Conservation (phyloP, 2,797 vertebrate genomes). For the Oreonectes daqikongensis region DNA sequence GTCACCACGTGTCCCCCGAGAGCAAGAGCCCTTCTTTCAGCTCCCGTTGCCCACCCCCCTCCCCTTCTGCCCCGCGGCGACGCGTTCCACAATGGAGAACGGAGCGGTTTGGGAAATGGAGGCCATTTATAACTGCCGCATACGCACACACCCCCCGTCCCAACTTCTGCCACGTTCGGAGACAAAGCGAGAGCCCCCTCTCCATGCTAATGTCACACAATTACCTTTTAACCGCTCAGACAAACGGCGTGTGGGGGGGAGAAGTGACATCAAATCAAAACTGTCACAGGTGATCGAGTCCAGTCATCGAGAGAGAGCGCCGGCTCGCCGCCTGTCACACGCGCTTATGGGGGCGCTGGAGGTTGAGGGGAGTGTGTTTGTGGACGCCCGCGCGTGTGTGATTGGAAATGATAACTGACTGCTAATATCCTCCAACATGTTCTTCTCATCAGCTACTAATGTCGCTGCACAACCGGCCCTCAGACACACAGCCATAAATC, state of each 20-base stretch:
- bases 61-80: slow-evolving; percentile 56
- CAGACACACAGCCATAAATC: slow-evolving; percentile 76
- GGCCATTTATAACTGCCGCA: slow-evolving; percentile 85
- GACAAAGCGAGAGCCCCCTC: slow-evolving; percentile 78
- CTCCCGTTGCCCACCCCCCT: slow-evolving; percentile 65
- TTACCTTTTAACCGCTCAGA: slow-evolving; percentile 99
- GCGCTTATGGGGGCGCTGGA: slow-evolving; percentile 45
- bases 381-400: slow-evolving; percentile 54
- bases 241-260: slow-evolving; percentile 92
- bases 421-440: slow-evolving; percentile 63
- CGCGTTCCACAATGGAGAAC: slow-evolving; percentile 71
- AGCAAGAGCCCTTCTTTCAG: slow-evolving; percentile 59
- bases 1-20: slow-evolving; percentile 40
- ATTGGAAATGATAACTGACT: slow-evolving; percentile 63
- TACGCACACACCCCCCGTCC: slow-evolving; percentile 49
- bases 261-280: slow-evolving; percentile 98
- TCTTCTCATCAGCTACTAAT: slow-evolving; percentile 63
- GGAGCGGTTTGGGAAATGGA: slow-evolving; percentile 77
- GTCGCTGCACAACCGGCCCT: slow-evolving; percentile 60
- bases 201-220: slow-evolving; percentile 95
- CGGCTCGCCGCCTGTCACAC: slow-evolving; percentile 55
- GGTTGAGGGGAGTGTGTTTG: slow-evolving; percentile 45
- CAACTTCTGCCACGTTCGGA: slow-evolving; percentile 70
- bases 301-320: slow-evolving; percentile 87
- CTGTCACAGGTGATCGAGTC: slow-evolving; percentile 99